Base-by-base conservation (phyloP, 2,888 invertebrate genomes). In the Mythimna impura region DNA sequence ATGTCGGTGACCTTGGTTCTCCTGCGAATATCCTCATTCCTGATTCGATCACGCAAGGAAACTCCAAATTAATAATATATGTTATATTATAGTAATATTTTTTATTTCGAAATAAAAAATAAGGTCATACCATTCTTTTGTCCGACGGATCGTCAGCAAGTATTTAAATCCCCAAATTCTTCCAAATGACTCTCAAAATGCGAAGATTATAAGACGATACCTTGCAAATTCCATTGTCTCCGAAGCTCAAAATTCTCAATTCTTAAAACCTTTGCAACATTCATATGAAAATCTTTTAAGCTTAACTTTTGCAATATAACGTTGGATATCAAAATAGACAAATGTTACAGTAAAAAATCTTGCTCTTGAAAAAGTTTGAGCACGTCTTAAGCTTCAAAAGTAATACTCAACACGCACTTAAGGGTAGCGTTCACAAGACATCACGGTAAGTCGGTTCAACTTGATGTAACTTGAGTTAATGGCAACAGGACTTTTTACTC, bases 371-470 rank as follows among this genome's bases (percentile, higher is more conserved):
- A 89, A 85, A 87, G 81, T 84, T 84, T 81, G 85, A 87, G 86
- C 20, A 78, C 76, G 77, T 86, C 86, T 88, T 84, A 84, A 84
- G 86, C 86, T 81, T 73, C 85, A 85, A 83, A 87, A 90, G 90
- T 86, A 81, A 78, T 86, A 85, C 88, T 89, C 89, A 89, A 86
- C 87, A 88, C 88, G 86, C 86, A 83, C 87, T 89, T 87, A 86
- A 86, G 87, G 67, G 76, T 70, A 63, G 73, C 78, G 81, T 81
- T 77, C 50, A 63, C 69, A 73, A 77, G 82, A 86, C 78, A 78
- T 84, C 85, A 80, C 71, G 77, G 70, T 75, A 76, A 83, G 76
- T 81, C 79, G 78, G 70, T 63, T 68, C 65, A 83, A 76, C 81
- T 86, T 86, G 80, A 83, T 73, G 69, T 58, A 72, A 80, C 85